Evolutionary conservation across 2,797 vertebrate species (phyloP).

Genomic region (Petrocephalus sullivani): DNA sequence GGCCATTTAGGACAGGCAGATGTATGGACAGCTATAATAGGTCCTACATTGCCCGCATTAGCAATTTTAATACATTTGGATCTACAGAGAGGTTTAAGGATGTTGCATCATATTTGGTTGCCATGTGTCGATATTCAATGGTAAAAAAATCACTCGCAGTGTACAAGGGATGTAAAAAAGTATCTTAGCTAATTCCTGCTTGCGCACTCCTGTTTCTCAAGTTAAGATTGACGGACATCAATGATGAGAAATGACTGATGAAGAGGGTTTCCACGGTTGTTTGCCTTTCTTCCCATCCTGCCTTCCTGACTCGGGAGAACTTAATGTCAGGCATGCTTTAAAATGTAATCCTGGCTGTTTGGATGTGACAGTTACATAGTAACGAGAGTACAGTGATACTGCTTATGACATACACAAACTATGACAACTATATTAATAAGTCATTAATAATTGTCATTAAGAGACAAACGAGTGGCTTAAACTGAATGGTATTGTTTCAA

Average conservation of each 20-base stretch:
- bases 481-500: background rate
- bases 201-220: background rate
- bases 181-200: background rate
- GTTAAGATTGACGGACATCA: background rate
- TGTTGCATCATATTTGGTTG: background rate
- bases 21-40: background rate
- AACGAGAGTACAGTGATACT: background rate
- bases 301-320: background rate
- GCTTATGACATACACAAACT: background rate
- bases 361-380: background rate
- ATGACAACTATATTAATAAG: background rate
- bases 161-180: background rate
- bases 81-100: background rate
- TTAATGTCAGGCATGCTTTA: background rate
- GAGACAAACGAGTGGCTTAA: background rate
- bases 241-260: background rate
- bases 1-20: background rate
- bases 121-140: background rate
- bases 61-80: conserved; percentile 5
- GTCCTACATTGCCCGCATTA: background rate
- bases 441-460: too few species aligned
- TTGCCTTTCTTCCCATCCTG: background rate
- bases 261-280: background rate
- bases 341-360: background rate
- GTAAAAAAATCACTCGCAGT: conserved; percentile 22